Percentiles rank a stretch among this genome's conserved stretches.
Conservation (phyloP, 2,888 invertebrate species). For the Chymomyza fuscimana region DNA sequence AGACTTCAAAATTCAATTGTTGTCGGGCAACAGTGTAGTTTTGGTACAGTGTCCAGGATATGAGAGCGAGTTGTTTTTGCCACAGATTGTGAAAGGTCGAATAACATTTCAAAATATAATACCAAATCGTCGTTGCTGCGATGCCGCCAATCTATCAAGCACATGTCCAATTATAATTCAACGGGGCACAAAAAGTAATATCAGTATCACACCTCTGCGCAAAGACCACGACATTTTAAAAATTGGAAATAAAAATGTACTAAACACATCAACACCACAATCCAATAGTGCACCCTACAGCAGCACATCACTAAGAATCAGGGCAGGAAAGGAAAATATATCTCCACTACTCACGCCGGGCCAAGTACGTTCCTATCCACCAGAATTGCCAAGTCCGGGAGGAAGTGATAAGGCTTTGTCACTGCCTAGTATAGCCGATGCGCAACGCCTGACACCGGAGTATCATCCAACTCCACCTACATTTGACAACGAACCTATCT, state of each 20-base stretch:
- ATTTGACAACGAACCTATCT: background rate
- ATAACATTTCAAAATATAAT: slow-evolving; percentile 71
- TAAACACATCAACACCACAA: background rate
- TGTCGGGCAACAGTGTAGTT: slow-evolving; percentile 69
- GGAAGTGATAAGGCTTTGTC: slow-evolving; percentile 18
- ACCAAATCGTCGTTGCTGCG: slow-evolving; percentile 65
- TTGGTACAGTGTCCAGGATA: slow-evolving; percentile 63
- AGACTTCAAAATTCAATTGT: slow-evolving; percentile 63
- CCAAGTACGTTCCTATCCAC: slow-evolving; percentile 29
- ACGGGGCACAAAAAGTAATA: slow-evolving; percentile 10
- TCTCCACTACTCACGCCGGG: slow-evolving; percentile 41
- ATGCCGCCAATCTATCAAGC: slow-evolving; percentile 11
- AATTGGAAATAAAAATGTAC: background rate
- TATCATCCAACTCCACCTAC: background rate
- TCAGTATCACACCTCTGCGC: background rate
- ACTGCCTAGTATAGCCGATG: slow-evolving; percentile 55
- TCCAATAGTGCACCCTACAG: slow-evolving; percentile 47
- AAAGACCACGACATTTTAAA: background rate
- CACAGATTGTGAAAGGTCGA: slow-evolving; percentile 69
- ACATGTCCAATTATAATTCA: slow-evolving; percentile 25
- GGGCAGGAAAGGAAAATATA: slow-evolving; percentile 44
- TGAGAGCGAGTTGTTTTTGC: slow-evolving; percentile 74
- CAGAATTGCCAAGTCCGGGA: background rate
- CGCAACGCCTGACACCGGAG: background rate
- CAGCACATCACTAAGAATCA: background rate